Base-by-base conservation (phyloP, 2,888 invertebrate genomes). In the Pyralis farinalis region DNA sequence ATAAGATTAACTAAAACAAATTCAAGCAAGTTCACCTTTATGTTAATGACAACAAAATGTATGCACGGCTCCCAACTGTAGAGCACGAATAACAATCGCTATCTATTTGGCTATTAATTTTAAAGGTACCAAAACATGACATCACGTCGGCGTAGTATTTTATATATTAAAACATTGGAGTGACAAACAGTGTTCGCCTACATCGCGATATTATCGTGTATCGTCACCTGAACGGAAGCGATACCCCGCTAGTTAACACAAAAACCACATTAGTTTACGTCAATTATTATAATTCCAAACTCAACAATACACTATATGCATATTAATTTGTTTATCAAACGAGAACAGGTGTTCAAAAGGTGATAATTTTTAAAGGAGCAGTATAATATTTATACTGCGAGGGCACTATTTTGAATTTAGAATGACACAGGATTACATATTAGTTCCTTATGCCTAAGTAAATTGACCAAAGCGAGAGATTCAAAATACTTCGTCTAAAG, bases 201-300 rank as follows among this genome's bases (percentile, higher is more conserved):
- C 56, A 53, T 53, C 52, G 51, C 48, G 47, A 53, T 56, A 66
- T 57, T 69, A 86, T 84, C 85, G 53, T 43, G 9, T 53, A 48
- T 65, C 69, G 74, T 81, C 86, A 86, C 86, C 86, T 87, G 87
- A 76, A 73, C 83, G 86, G 86, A 87, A 86, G 82, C 78, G 71
- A 51, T 55, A 55, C 64, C 48, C 50, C 55, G 57, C 55, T 56
- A 54, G 54, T 56, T 49, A 59, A 85, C 87, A 87, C 78, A 85
- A 83, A 86, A 87, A 85, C 81, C 63, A 73, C 87, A 87, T 87
- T 87, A 87, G 74, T 60, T 41, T 36, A 66, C 59, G 61, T 59
- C 63, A 63, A 68, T 66, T 67, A 71, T 67, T 65, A 71, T 66
- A 48, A 45, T 42, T 44, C 47, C 40, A 47, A 47, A 51, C 44